Evolutionary conservation across 2,888 invertebrate genomes (phyloP), one percentile per base, ranked within the genome.

Genomic region (Nomada hirtipes): DNA sequence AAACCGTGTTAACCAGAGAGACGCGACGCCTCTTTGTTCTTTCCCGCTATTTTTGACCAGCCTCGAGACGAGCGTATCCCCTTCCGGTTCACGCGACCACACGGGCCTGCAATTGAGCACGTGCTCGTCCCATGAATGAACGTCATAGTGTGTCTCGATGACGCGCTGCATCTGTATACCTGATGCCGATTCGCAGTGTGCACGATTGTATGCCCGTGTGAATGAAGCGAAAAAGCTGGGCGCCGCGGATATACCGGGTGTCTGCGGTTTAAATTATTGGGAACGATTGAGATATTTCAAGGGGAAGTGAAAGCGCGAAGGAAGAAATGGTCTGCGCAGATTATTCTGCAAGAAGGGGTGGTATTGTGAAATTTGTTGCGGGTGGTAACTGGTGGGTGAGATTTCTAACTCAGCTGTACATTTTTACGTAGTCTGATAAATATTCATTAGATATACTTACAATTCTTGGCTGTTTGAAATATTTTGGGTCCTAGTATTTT

Each of bases 11-110:
- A 36, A 50, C 52, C 64, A 57, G 15, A 11, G 26, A 26, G 76
- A 42, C 59, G n/a, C 59, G 72, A 64, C 65, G 36, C 64, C 72
- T 86, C 88, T 88, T 88, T 86, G 86, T 86, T 83, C 85, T 76
- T 72, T 64, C 79, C 73, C 77, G 82, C 85, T 88, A 88, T 86
- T 88, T 88, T 83, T 68, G 85, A 87, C 73, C 76, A 60, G 68
- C 74, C 78, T 74, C 71, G 87, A 82, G 82, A 79, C 87, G 61
- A 52, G 68, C 75, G 64, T 60, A 44, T 71, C 69, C 57, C 59
- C 69, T 75, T 63, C 52, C 65, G 53, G 70, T 55, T 70, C 42
- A 10, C 55, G 76, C 52, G 73, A 42, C 69, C 69, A 60, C 52
- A 73, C 42, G 55, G 36, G 63, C 3, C 67, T 36, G 69, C 77